These are phyloP conservation scores for Diacarnus erythraeanus DNA, from an alignment of 37 sponge, comb jelly and placozoan genomes.

Conservation along the genomic window DNA sequence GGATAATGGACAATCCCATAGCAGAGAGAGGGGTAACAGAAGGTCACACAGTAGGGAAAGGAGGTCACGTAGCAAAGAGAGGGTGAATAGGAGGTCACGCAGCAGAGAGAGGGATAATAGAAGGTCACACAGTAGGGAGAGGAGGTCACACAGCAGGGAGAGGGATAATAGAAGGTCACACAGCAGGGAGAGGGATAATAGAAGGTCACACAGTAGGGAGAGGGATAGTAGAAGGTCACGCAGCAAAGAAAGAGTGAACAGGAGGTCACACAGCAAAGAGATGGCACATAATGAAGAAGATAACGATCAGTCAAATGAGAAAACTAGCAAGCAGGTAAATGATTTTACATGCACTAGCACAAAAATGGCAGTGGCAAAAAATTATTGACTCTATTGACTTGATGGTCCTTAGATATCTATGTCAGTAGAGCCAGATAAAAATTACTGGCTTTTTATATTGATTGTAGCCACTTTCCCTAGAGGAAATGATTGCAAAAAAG, in stretches of 20 bases:
- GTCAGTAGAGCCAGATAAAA: too few species aligned
- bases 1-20: not conserved
- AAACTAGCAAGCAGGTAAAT: not conserved
- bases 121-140: slow-evolving; percentile 17
- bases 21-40: not conserved
- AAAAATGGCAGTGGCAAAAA: too few species aligned
- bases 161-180: not conserved
- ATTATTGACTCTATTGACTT: too few species aligned
- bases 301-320: not conserved
- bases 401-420: too few species aligned
- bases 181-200: slow-evolving; percentile 1
- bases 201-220: slow-evolving; percentile 27
- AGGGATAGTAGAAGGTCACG: slow-evolving; percentile 14
- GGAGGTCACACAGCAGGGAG: slow-evolving; percentile 19
- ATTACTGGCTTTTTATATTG: too few species aligned
- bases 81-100: not conserved
- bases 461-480: slow-evolving; percentile 90
- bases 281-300: slow-evolving; percentile 2
- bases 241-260: not conserved
- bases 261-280: slow-evolving; percentile 10
- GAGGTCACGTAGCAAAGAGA: slow-evolving; percentile 10
- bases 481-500: slow-evolving; percentile 87
- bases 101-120: slow-evolving; percentile 12
- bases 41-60: slow-evolving; percentile 10
- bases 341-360: not conserved